Evolutionary conservation across 2,888 invertebrate species (phyloP).

Genomic region (Drosophila kambysellisi): DNA sequence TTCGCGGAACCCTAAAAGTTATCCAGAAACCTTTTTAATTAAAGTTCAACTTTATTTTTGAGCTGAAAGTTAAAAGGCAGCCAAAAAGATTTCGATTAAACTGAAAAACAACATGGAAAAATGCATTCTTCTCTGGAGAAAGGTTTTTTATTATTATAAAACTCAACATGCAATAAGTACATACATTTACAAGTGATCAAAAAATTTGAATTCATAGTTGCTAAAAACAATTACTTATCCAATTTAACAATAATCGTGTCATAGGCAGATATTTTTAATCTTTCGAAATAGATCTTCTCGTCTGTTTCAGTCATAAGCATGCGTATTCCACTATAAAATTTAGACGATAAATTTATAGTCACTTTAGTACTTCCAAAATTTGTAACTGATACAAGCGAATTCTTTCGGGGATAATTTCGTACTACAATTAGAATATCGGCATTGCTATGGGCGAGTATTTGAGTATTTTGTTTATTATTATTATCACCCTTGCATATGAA

Average conservation of each 20-base stretch:
- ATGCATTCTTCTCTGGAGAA: neutral
- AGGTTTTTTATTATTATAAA: constrained; percentile 26
- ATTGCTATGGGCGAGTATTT: constrained; percentile 87
- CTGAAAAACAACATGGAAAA: neutral
- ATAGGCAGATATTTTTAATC: constrained; percentile 86
- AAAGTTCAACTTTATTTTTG: neutral
- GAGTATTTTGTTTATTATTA: constrained; percentile 88
- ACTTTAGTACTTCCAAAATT: constrained; percentile 89
- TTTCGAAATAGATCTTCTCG: constrained; percentile 85
- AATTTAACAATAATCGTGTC: constrained; percentile 88
- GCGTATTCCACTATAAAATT: constrained; percentile 90
- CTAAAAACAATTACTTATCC: constrained; percentile 84
- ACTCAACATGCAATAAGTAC: constrained; percentile 22
- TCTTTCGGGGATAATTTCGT: constrained; percentile 91
- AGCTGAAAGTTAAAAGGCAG: neutral
- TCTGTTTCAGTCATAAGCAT: constrained; percentile 64
- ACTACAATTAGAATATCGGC: constrained; percentile 90
- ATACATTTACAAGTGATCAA: neutral
- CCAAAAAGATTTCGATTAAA: neutral
- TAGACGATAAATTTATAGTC: constrained; percentile 90
- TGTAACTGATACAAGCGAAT: constrained; percentile 91
- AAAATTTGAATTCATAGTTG: neutral
- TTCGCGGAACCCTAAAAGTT: neutral
- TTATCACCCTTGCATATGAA: constrained; percentile 89
- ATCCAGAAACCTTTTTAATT: neutral